These are phyloP conservation scores for Melanostoma scalare DNA, from an alignment of 2,888 invertebrate genomes.

Conservation along the genomic window DNA sequence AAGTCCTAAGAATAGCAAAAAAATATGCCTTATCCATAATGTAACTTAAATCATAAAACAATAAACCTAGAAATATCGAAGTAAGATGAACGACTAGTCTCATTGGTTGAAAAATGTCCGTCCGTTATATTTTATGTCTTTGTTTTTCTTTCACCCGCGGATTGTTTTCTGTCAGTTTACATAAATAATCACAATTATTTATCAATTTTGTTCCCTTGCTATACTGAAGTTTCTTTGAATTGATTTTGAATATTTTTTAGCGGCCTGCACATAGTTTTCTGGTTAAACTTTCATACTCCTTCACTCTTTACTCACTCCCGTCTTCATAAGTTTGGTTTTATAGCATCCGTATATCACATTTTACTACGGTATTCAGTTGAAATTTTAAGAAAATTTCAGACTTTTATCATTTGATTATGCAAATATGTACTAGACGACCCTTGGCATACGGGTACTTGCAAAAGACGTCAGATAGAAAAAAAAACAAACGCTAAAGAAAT, in stretches of 20 bases:
- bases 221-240: constrained; percentile 29
- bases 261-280: constrained; percentile 1
- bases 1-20: no score
- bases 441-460: constrained; percentile 80
- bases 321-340: constrained; percentile 51
- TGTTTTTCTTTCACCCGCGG: constrained; percentile 31
- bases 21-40: no score
- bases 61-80: no score
- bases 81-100: neutral
- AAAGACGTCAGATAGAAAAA: constrained; percentile 38
- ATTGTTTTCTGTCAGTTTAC: constrained; percentile 44
- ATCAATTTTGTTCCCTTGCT: constrained; percentile 44
- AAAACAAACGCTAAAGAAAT: neutral
- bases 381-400: constrained; percentile 77
- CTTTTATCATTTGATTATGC: constrained; percentile 82
- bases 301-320: constrained; percentile 35
- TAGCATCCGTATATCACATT: constrained; percentile 59
- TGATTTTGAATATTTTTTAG: constrained; percentile 56
- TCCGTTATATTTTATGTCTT: constrained; percentile 36
- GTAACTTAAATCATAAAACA: no score
- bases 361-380: constrained; percentile 67
- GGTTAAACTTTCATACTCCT: constrained; percentile 7
- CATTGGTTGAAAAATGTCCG: neutral
- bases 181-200: constrained; percentile 64
- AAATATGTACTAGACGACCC: constrained; percentile 81